Conservation (phyloP, 2,113 vertebrate species). For the Lontra canadensis region DNA sequence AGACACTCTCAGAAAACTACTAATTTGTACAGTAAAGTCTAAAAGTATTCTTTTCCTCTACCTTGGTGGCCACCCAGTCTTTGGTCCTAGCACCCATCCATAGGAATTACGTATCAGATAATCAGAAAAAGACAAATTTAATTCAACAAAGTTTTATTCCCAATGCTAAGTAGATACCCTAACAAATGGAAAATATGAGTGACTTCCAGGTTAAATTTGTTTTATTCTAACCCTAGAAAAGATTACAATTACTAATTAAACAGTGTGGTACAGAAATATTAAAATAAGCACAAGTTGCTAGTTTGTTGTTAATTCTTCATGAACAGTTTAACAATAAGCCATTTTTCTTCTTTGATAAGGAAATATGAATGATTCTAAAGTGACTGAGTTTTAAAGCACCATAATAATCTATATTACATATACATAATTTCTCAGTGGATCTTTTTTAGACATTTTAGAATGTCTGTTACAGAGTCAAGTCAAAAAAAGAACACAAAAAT, state of each 20-base stretch:
- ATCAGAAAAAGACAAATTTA: background rate
- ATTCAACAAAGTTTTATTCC: background rate
- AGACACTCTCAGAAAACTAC: background rate
- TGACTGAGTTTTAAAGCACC: background rate
- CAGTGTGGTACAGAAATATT: background rate
- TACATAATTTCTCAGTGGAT: background rate
- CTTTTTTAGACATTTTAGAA: background rate
- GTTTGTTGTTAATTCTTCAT: background rate
- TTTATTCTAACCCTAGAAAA: background rate
- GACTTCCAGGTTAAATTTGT: background rate
- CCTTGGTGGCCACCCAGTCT: background rate
- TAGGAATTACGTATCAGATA: background rate
- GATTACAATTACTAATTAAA: background rate
- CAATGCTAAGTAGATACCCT: background rate
- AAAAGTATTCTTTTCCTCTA: background rate
- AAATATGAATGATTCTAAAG: background rate
- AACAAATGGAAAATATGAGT: background rate
- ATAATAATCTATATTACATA: background rate
- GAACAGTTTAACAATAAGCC: background rate
- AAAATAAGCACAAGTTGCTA: background rate
- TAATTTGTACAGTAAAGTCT: background rate
- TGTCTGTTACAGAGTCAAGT: background rate
- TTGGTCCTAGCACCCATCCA: background rate
- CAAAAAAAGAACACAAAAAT: background rate
- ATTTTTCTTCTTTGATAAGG: background rate